Percentiles rank a stretch among this genome's conserved stretches.
phyloP scores from a whole-genome alignment of 2,797 vertebrate genomes.

The Trichosurus vulpecula region DNA sequence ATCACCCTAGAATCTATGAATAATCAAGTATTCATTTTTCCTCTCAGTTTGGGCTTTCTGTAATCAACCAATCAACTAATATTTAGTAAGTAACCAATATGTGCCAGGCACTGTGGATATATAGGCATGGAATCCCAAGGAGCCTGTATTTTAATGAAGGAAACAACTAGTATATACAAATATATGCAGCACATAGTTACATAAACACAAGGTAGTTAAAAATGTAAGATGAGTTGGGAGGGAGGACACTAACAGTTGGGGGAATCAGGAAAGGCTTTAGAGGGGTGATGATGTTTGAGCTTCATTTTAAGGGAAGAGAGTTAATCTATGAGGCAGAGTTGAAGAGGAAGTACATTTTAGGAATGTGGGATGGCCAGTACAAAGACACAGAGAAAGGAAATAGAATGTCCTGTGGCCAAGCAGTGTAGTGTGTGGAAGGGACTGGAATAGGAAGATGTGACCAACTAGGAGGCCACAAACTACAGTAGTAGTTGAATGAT shows the following conservation, averaged over 20 bases:
- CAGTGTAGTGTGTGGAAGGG: background rate
- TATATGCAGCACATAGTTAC: background rate
- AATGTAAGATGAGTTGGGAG: background rate
- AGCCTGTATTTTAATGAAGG: background rate
- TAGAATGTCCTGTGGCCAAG: background rate
- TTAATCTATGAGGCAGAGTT: background rate
- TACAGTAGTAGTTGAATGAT: background rate
- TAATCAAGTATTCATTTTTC: background rate
- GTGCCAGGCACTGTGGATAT: background rate
- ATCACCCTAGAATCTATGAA: background rate
- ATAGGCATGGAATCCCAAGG: background rate
- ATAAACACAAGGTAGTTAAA: background rate
- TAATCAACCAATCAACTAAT: background rate
- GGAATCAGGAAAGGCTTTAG: background rate
- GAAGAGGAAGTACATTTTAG: background rate
- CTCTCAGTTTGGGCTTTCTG: background rate
- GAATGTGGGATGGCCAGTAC: background rate
- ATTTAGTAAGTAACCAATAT: background rate
- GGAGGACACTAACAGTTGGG: background rate
- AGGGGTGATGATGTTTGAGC: background rate
- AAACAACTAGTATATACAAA: background rate
- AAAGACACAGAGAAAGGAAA: background rate
- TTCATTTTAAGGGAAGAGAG: background rate
- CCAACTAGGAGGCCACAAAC: background rate
- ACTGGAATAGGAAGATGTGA: too few relatives aligned